Base-by-base conservation (phyloP, 2,113 vertebrate genomes). In the Verasper variegatus region DNA sequence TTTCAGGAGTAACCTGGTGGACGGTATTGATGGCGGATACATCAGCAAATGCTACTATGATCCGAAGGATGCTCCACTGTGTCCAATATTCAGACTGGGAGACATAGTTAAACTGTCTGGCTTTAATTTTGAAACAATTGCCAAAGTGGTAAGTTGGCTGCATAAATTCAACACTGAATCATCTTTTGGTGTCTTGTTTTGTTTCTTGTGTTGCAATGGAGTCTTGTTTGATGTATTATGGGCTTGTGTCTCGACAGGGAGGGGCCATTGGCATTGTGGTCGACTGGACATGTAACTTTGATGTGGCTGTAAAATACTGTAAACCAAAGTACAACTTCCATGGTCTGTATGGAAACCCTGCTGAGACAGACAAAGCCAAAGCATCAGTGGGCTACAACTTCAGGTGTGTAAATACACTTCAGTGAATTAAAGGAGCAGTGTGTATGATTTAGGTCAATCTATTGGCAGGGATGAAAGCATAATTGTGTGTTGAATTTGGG, bases 311-410 rank as follows among this genome's bases (percentile, higher is more conserved):
- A 1, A 90, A 57, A 13, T 68, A 96, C 74, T 99, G 97, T 83
- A 95, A 92, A 69, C 98, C 97, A 1, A 3, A 88, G 55, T 99
- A 99, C 51, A 69, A 85, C 68, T 98, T 99, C 83, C 96, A 98
- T 0, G 96, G 96, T 18, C 94, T 98, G 4, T 97, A 98, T 5
- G 95, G 95, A 1, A 95, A 93, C 4, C 93, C 94, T 2, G 84
- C 72, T 0, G 95, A 95, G 0, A 83, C 86, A 4, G 96, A 95
- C 11, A 92, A 92, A 0, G 37, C 60, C 74, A 81, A 66, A 59
- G 86, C 96, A 13, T 97, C 98, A 17, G 89, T 93, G 0, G 97
- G 98, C 42, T 99, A 98, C 92, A 99, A 99, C 81, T 99, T 99
- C 92, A 97, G 98, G 98, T 98, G 75, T 56, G 80, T 71, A 3